A percentile compares a stretch with the other conserved stretches of the same genome.
Evolutionary conservation across 53 echinoderm and acorn worm species (phyloP).

Genomic region (Arbacia lixula): DNA sequence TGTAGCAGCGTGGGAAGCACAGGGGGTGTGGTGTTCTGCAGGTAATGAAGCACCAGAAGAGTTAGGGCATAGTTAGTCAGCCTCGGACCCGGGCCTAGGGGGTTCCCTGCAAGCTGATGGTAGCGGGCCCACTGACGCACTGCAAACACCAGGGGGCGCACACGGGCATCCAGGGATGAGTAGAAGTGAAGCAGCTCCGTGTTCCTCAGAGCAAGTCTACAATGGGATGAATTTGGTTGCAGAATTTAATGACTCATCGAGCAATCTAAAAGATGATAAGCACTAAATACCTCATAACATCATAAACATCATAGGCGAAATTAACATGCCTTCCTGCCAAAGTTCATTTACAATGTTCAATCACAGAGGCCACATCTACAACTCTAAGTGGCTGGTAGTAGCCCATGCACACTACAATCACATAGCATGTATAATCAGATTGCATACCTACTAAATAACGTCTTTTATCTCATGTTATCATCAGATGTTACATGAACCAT

Average conservation of each 20-base stretch:
- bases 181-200: slow-evolving; percentile 92
- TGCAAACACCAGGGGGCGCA: slow-evolving; percentile 75
- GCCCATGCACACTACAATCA: no score
- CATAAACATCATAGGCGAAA: neutral
- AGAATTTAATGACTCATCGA: no score
- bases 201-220: slow-evolving; percentile 86
- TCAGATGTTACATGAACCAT: no score
- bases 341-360: neutral
- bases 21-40: slow-evolving; percentile 59
- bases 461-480: no score
- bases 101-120: slow-evolving; percentile 76
- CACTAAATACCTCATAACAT: neutral
- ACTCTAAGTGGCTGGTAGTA: neutral
- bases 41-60: slow-evolving; percentile 79
- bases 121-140: slow-evolving; percentile 87
- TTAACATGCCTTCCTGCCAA: neutral
- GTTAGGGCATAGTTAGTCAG: slow-evolving; percentile 96
- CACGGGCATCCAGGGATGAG: slow-evolving; percentile 56
- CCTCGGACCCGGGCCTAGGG: slow-evolving; percentile 77
- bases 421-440: no score
- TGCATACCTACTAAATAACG: no score
- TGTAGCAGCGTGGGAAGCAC: slow-evolving; percentile 75
- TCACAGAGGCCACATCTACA: neutral
- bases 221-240: neutral
- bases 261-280: neutral